Conservation (phyloP, 2,113 vertebrate genomes). For the Rhinoderma darwinii region DNA sequence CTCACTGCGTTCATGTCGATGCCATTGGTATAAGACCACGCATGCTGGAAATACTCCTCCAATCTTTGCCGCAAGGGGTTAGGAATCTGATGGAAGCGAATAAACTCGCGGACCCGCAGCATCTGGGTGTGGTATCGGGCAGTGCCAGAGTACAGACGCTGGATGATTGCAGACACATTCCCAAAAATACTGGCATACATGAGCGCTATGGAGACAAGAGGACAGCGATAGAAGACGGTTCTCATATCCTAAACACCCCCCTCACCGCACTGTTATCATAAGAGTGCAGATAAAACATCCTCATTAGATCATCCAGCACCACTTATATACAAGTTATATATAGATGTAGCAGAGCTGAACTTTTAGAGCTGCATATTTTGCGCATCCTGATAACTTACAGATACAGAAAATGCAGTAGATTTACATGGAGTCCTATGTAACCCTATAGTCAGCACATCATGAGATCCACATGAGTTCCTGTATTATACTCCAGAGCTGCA, state of each 20-base stretch:
- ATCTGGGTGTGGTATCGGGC: conserved; percentile 90
- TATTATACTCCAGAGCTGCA: too few relatives aligned
- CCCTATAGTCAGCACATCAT: too few relatives aligned
- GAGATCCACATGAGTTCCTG: too few relatives aligned
- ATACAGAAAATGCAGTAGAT: too few relatives aligned
- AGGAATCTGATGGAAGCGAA: conserved; percentile 87
- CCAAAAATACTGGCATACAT: conserved; percentile 94
- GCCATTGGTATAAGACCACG: conserved; percentile 89
- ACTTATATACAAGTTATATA: too few relatives aligned
- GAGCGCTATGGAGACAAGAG: conserved; percentile 71
- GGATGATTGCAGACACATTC: conserved; percentile 89
- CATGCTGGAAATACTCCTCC: conserved; percentile 87
- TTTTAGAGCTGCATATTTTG: too few relatives aligned
- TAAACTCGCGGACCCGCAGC: conserved; percentile 84
- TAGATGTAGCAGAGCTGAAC: too few relatives aligned
- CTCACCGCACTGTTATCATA: too few relatives aligned
- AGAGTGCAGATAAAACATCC: too few relatives aligned
- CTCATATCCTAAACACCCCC: background rate
- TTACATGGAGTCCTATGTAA: too few relatives aligned
- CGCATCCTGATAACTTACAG: too few relatives aligned
- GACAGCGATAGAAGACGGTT: background rate
- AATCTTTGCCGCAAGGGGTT: conserved; percentile 83
- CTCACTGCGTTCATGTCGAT: conserved; percentile 89
- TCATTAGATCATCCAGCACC: too few relatives aligned
- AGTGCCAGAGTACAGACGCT: conserved; percentile 86